A percentile compares a stretch with the other conserved stretches of the same genome.
These are phyloP conservation scores for Calidris pugnax DNA, from an alignment of 2,113 vertebrate genomes.

Conservation along the genomic window DNA sequence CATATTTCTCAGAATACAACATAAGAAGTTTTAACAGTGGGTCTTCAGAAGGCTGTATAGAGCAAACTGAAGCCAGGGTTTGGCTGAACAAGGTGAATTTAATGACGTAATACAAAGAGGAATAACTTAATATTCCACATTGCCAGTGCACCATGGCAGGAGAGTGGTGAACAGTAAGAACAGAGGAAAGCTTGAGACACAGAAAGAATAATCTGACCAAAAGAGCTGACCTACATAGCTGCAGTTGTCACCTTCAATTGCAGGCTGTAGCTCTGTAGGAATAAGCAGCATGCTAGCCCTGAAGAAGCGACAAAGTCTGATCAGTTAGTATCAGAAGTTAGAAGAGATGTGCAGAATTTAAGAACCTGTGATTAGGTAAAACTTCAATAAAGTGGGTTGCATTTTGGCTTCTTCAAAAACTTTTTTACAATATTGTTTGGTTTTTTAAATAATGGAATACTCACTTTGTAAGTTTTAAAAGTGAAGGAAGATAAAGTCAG, in stretches of 20 bases:
- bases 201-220: background rate
- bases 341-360: background rate
- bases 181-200: background rate
- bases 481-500: too few species aligned
- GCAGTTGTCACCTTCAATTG: constrained; percentile 16
- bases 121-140: background rate
- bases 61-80: background rate
- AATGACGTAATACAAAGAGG: background rate
- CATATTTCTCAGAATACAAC: background rate
- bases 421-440: background rate
- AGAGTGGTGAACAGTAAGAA: background rate
- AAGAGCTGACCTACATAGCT: constrained; percentile 14
- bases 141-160: background rate
- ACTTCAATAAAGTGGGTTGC: background rate
- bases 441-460: background rate
- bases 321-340: background rate
- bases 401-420: background rate
- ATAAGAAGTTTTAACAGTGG: background rate
- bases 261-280: background rate
- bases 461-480: too few species aligned
- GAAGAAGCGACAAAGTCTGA: background rate
- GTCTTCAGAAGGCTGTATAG: background rate
- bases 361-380: background rate
- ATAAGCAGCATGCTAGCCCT: background rate
- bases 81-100: background rate